phyloP scores from a whole-genome alignment of 2,888 invertebrate species.

The Nomada hirtipes region DNA sequence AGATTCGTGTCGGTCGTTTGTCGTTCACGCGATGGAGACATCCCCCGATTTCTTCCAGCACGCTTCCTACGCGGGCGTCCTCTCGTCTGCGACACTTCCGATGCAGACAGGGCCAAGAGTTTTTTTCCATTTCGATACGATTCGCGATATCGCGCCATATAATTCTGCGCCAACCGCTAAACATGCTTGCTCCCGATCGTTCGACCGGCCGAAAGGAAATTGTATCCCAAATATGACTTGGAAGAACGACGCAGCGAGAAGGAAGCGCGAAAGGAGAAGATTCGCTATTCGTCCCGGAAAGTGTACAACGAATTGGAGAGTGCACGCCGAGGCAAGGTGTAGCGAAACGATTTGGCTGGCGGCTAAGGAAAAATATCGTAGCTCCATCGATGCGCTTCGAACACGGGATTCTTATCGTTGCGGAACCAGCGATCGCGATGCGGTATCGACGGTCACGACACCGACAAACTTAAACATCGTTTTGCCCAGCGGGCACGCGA shows the following conservation, averaged over 20 bases:
- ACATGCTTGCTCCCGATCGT: too few species aligned
- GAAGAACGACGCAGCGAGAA: too few species aligned
- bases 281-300: background rate
- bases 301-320: background rate
- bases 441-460: conserved; percentile 49
- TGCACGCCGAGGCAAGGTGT: conserved; percentile 19
- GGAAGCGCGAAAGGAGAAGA: background rate
- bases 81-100: background rate
- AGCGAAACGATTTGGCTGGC: conserved; percentile 46
- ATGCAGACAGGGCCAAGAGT: too few species aligned
- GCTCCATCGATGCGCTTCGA: conserved; percentile 22
- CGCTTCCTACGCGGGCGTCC: conserved; percentile 47
- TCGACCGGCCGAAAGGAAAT: too few species aligned
- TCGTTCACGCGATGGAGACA: conserved; percentile 62
- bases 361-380: conserved; percentile 29
- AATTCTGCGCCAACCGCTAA: too few species aligned
- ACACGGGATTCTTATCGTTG: conserved; percentile 52
- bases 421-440: conserved; percentile 25
- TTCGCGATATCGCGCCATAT: too few species aligned
- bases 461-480: background rate
- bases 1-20: conserved; percentile 65
- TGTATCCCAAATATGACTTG: too few species aligned
- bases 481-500: conserved; percentile 24
- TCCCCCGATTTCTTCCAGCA: conserved; percentile 52
- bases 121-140: too few species aligned